Percentiles rank a stretch among this genome's conserved stretches.
phyloP scores from a whole-genome alignment of 1,140 invertebrate species.

The Trinorchestia longiramus region DNA sequence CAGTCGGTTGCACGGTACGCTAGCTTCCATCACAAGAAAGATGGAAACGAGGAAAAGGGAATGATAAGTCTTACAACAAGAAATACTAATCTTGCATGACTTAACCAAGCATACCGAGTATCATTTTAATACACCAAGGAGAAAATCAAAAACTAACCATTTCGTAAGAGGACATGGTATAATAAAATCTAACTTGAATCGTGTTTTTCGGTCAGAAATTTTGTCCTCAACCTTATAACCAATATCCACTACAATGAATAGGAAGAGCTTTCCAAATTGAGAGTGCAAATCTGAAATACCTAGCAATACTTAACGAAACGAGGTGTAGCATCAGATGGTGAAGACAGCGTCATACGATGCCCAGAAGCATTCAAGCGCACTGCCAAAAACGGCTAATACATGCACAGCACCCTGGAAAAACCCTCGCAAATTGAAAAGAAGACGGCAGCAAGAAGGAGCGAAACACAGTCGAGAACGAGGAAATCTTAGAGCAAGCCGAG shows the following conservation, averaged over 20 bases:
- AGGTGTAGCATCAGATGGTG: neutral
- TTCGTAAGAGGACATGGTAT: neutral
- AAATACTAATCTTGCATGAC: too few relatives aligned
- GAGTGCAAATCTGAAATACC: neutral
- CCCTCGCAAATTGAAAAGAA: neutral
- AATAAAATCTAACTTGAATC: neutral
- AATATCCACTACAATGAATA: neutral
- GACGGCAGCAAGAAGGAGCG: neutral
- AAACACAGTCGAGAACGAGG: neutral
- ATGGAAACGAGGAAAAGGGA: too few relatives aligned
- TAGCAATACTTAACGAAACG: neutral
- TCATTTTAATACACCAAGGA: too few relatives aligned
- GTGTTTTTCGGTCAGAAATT: neutral
- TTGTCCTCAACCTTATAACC: neutral
- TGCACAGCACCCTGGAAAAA: neutral
- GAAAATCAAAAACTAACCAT: too few relatives aligned
- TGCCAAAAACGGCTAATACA: neutral
- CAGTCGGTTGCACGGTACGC: too few relatives aligned
- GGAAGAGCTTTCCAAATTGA: neutral
- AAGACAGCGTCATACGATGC: neutral
- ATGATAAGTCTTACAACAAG: too few relatives aligned
- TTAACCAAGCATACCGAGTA: too few relatives aligned
- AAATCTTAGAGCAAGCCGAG: conserved; percentile 16
- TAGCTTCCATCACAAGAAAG: too few relatives aligned
- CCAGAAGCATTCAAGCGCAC: neutral